Evolutionary conservation across 2,797 vertebrate genomes (phyloP).

Genomic region (Gorsachius magnificus): DNA sequence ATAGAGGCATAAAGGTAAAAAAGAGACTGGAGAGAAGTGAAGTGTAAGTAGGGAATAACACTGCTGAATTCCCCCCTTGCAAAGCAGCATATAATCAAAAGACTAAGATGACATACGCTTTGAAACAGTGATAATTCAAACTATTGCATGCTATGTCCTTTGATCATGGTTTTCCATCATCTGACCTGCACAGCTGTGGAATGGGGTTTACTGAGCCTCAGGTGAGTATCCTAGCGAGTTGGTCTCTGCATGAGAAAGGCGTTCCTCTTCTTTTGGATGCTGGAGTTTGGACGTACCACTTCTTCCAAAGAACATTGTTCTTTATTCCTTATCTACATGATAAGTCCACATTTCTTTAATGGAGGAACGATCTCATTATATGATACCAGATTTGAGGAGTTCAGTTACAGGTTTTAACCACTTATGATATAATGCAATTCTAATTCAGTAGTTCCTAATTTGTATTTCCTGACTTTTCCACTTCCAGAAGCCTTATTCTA

Average conservation of each 20-base stretch:
- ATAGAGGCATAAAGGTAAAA: background rate
- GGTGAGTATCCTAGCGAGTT: background rate
- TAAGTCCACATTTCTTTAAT: background rate
- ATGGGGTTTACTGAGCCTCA: background rate
- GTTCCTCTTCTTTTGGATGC: background rate
- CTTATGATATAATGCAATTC: background rate
- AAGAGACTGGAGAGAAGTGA: background rate
- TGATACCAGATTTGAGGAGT: background rate
- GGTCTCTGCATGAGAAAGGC: background rate
- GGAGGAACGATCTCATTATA: background rate
- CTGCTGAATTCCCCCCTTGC: background rate
- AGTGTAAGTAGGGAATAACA: background rate
- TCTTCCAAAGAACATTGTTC: background rate
- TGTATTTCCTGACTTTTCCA: background rate
- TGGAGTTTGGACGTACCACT: background rate
- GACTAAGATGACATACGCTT: background rate
- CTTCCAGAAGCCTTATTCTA: background rate
- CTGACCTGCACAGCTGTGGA: background rate
- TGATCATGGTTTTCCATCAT: background rate
- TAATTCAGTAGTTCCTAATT: background rate
- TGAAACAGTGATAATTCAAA: background rate
- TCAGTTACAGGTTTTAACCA: background rate
- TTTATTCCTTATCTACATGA: background rate
- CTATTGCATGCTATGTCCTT: background rate
- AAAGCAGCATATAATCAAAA: background rate